A percentile compares a stretch with the other conserved stretches of the same genome.
Conservation (phyloP, 2,888 invertebrate species). For the Spicauda simplicius region DNA sequence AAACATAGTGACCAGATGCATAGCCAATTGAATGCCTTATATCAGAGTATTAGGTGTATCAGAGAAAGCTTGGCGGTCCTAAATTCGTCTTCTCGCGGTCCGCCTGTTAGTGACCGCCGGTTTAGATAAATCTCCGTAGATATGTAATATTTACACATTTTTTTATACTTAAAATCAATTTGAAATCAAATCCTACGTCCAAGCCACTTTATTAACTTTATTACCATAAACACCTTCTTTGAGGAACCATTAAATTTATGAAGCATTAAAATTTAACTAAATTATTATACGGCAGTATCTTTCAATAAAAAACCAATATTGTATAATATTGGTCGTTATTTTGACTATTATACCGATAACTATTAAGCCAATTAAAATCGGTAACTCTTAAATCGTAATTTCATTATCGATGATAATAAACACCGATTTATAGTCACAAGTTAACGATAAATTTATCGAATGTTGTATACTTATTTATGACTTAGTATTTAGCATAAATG, state of each 20-base stretch:
- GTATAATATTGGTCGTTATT: slow-evolving; percentile 7
- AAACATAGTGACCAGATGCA: too few relatives aligned
- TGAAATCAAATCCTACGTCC: too few relatives aligned
- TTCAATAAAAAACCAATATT: slow-evolving; percentile 17
- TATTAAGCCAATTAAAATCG: slow-evolving; percentile 36
- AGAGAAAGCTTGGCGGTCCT: too few relatives aligned
- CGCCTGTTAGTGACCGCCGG: too few relatives aligned
- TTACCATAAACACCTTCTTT: too few relatives aligned
- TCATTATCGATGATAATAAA: slow-evolving; percentile 5
- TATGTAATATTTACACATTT: too few relatives aligned
- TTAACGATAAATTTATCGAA: slow-evolving; percentile 22
- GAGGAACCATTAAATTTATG: slow-evolving; percentile 34
- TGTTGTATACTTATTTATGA: background rate
- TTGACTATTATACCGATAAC: slow-evolving; percentile 6
- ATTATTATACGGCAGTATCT: background rate
- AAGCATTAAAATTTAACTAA: slow-evolving; percentile 5
- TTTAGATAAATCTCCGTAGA: too few relatives aligned
- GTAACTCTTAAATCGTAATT: slow-evolving; percentile 20
- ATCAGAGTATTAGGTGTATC: too few relatives aligned
- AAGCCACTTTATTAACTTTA: too few relatives aligned
- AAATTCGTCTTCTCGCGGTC: too few relatives aligned
- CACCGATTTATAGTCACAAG: slow-evolving; percentile 1
- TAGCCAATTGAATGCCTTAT: too few relatives aligned
- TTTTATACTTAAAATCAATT: too few relatives aligned
- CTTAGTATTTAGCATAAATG: background rate